A percentile compares a stretch with the other conserved stretches of the same genome.
These are phyloP conservation scores for Tokudaia tokunoshimensis DNA, from an alignment of 2,797 vertebrate genomes.

Conservation along the genomic window DNA sequence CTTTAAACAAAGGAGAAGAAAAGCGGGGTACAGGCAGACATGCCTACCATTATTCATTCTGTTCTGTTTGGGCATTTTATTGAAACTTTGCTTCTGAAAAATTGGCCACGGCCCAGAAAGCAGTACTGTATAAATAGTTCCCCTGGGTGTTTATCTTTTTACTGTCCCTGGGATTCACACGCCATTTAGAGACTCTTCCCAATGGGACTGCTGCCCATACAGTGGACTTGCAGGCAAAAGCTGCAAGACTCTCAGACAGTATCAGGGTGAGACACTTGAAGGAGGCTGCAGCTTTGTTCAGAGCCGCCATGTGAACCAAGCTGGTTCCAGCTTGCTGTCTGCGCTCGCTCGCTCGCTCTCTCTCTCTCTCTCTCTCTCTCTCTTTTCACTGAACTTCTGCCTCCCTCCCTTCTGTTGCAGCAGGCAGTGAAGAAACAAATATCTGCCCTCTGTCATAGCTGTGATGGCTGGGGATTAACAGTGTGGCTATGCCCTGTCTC, in stretches of 20 bases:
- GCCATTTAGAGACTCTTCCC: conserved; percentile 32
- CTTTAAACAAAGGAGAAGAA: not conserved
- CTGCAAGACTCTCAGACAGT: not conserved
- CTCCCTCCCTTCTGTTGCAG: not conserved
- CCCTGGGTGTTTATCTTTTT: conserved; percentile 30
- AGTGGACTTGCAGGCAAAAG: not conserved
- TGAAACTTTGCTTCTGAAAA: conserved; percentile 21
- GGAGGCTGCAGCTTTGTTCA: not conserved
- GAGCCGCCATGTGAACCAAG: not conserved
- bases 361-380: not conserved
- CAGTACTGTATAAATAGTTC: conserved; percentile 36
- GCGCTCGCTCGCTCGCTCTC: not conserved
- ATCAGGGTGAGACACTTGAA: not conserved
- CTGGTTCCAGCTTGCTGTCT: not conserved
- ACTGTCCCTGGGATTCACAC: conserved; percentile 16
- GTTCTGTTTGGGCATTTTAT: not conserved
- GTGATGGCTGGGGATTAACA: not conserved
- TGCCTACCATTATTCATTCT: not conserved
- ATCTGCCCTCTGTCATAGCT: not conserved
- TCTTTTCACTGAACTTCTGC: not conserved
- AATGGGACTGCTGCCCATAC: conserved; percentile 44
- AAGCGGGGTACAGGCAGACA: not conserved
- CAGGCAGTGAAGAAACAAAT: not conserved
- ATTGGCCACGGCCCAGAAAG: conserved; percentile 42
- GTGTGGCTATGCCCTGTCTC: not conserved